Base-by-base conservation (phyloP, 2,797 vertebrate species). In the Chelidonichthys spinosus region DNA sequence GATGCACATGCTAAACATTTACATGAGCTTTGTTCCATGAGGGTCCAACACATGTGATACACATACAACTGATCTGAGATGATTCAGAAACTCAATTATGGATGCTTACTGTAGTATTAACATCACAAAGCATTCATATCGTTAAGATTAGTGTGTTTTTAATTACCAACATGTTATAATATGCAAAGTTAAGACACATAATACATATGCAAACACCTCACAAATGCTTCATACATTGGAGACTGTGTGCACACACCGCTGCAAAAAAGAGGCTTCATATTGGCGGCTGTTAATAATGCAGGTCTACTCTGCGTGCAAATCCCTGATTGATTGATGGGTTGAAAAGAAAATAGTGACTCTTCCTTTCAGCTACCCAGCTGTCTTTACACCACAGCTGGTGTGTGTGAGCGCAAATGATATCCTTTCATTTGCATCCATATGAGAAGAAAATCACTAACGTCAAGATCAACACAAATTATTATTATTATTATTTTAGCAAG, bases 401-500 rank as follows among this genome's bases (percentile, higher is more conserved):
- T 87, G 86, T 73, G 83, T 37, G 67, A 79, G 52, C 0, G n/a
- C 65, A 60, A 75, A 69, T 17, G 47, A 55, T 50, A 49, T 50
- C 17, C 11, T 64, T 52, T 39, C 2, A 18, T 55, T 76, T 10
- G 25, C 11, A 35, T 10, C 7, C n/a, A 65, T 9, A 58, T 25
- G 17, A 64, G 43, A 18, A 18, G 32, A 25, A 59, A n/a, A 13
- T 7, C 13, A n/a, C 18, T 2, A 1, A 32, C 7, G 2, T 63
- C 8, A 13, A n/a, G 18, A 55, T 32, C 18, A 56, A n/a, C 40
- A 11, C 13, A 53, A 33, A 36, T 47, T 25, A 25, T 25, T 2
- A 25, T 25, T 2, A 25, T 25, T 25, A 25, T 25, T 25, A 25
- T 25, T 25, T 25, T 25, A 25, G 25, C 25, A 2, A 25, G 25